Percentiles rank a stretch among this genome's conserved stretches.
These are phyloP conservation scores for Exaiptasia diaphana DNA, from an alignment of 64 coral and sea anemone species.

Conservation along the genomic window DNA sequence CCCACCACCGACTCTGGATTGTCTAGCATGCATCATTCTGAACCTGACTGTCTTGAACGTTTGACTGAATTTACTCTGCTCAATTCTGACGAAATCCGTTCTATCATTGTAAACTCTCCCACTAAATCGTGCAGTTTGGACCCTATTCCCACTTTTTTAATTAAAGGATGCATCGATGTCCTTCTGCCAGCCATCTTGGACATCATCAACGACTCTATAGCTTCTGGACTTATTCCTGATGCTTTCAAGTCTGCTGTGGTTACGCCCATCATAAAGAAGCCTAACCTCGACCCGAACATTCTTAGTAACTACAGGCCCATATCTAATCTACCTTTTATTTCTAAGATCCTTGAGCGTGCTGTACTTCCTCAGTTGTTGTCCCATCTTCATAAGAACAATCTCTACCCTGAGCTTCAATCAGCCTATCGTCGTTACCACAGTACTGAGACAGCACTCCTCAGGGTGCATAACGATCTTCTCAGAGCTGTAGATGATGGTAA, in stretches of 20 bases:
- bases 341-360: conserved; percentile 10
- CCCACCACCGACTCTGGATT: too few relatives aligned
- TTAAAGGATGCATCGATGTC: conserved; percentile 19
- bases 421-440: conserved; percentile 14
- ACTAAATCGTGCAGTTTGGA: conserved; percentile 43
- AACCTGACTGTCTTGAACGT: too few relatives aligned
- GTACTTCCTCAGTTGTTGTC: neutral
- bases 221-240: neutral
- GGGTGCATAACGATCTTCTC: conserved; percentile 29
- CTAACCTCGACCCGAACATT: neutral
- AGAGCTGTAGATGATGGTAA: conserved; percentile 15
- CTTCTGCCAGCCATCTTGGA: neutral
- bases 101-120: conserved; percentile 22
- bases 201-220: neutral
- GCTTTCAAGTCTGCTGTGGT: neutral
- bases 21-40: too few relatives aligned
- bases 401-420: conserved; percentile 12
- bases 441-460: conserved; percentile 38
- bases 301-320: conserved; percentile 26
- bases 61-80: too few relatives aligned
- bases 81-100: too few relatives aligned
- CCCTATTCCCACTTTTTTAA: conserved; percentile 19
- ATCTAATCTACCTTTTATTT: conserved; percentile 33
- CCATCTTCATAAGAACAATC: neutral
- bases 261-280: conserved; percentile 6